Base-by-base conservation (phyloP, 2,113 vertebrate species). In the Prunella fulvescens region DNA sequence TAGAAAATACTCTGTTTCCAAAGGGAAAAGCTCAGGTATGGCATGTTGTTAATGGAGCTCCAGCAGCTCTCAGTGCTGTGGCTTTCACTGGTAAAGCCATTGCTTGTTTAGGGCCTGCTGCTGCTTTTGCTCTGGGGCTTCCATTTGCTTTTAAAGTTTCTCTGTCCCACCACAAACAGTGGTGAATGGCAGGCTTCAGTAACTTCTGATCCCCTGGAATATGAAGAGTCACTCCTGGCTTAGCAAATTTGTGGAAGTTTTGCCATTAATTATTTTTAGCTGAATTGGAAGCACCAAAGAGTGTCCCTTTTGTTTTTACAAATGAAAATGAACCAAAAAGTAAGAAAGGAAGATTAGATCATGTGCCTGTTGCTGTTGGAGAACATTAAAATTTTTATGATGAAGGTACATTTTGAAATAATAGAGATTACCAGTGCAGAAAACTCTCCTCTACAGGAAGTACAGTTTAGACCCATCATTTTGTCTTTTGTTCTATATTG, bases 161-260 rank as follows among this genome's bases (percentile, higher is more conserved):
- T 65, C 16, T 76, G 71, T 48, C 40, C 26, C 23, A 4, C 15
- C 19, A 8, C 1, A 0, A 6, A 7, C 4, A 19, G 13, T 22
- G 47, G 19, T 66, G 54, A 91, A 48, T 23, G 65, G 18, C 3
- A 10, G 40, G 6, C 51, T 76, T 66, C 42, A 56, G 45, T 23
- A 66, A 47, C 22, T 84, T 54, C 39, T 72, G 37, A 44, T 66
- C 5, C 37, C 12, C 31, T 76, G 24, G 29, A 51, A 85, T 44
- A 0, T 19, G 23, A 33, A 37, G 53, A n/a, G 40, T 39, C 10
- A 3, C 14, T 82, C 10, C 26, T 76, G 18, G 11, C 18, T 86
- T 54, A 33, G 19, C 14, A 14, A 73, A 74, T 39, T 33, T 26
- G 28, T 2, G 0, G 10, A 65, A 39, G 5, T 53, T 69, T 85